phyloP scores from a whole-genome alignment of 2,888 invertebrate genomes.

The Steinernema hermaphroditum region DNA sequence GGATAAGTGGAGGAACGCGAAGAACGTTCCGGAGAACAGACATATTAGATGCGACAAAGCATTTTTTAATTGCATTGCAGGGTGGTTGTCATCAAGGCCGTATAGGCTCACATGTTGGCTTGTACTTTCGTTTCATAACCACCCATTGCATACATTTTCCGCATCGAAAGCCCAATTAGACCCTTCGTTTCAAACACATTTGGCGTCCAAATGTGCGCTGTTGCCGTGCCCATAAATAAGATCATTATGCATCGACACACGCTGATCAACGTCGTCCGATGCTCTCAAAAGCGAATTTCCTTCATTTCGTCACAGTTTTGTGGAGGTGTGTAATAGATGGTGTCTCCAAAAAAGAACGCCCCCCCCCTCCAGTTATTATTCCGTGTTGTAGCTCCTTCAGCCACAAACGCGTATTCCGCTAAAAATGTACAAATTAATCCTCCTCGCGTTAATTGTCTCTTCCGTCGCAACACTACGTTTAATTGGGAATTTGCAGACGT shows the following conservation, averaged over 20 bases:
- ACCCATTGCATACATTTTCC: too few species aligned
- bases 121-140: too few species aligned
- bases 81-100: too few species aligned
- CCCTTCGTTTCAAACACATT: neutral
- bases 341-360: neutral
- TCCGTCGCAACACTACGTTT: neutral
- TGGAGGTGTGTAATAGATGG: neutral
- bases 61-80: too few species aligned
- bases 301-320: neutral
- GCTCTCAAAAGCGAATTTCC: too few species aligned
- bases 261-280: neutral
- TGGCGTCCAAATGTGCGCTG: too few species aligned
- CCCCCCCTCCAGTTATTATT: neutral
- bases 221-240: neutral
- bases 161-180: neutral
- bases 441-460: constrained; percentile 1
- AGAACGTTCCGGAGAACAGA: too few species aligned
- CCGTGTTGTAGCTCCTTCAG: neutral
- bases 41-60: too few species aligned
- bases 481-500: neutral
- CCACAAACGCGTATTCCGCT: neutral
- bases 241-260: constrained; percentile 7
- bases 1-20: too few species aligned
- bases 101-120: too few species aligned
- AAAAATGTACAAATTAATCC: neutral